Percentiles rank a stretch among this genome's conserved stretches.
Evolutionary conservation across 2,797 vertebrate species (phyloP).

Genomic region (Liasis olivaceus): DNA sequence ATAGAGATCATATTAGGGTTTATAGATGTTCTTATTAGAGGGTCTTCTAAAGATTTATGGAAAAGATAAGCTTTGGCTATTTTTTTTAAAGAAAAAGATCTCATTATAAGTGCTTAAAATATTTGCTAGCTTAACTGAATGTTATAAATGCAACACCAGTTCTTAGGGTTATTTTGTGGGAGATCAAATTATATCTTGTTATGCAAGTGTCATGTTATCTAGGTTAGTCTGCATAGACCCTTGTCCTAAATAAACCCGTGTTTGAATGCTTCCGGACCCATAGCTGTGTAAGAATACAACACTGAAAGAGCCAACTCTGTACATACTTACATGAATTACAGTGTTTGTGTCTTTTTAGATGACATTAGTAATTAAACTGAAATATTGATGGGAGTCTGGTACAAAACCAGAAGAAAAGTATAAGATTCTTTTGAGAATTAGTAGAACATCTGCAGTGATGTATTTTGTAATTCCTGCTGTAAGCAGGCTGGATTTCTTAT

Average conservation of each 20-base stretch:
- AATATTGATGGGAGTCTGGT: neutral
- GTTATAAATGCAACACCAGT: conserved; percentile 19
- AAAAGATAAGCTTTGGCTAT: conserved; percentile 9
- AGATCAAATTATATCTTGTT: conserved; percentile 21
- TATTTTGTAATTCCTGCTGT: neutral
- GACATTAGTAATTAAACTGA: neutral
- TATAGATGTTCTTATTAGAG: neutral
- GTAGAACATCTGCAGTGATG: neutral
- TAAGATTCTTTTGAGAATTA: neutral
- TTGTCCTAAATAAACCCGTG: neutral
- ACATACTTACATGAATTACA: neutral
- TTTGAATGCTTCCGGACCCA: neutral
- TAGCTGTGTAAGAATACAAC: neutral
- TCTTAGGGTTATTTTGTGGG: neutral
- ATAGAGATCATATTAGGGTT: neutral
- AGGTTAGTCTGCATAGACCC: conserved; percentile 1
- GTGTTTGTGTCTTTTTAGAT: neutral
- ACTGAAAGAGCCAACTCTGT: neutral
- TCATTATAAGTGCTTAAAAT: conserved; percentile 27
- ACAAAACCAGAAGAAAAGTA: neutral
- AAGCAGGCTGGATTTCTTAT: neutral
- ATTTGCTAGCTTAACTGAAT: conserved; percentile 13
- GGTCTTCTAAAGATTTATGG: conserved; percentile 1
- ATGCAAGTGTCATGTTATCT: conserved; percentile 20
- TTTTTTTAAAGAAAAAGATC: conserved; percentile 8